These are phyloP conservation scores for Rhinoderma darwinii DNA, from an alignment of 2,113 vertebrate species.

Conservation along the genomic window DNA sequence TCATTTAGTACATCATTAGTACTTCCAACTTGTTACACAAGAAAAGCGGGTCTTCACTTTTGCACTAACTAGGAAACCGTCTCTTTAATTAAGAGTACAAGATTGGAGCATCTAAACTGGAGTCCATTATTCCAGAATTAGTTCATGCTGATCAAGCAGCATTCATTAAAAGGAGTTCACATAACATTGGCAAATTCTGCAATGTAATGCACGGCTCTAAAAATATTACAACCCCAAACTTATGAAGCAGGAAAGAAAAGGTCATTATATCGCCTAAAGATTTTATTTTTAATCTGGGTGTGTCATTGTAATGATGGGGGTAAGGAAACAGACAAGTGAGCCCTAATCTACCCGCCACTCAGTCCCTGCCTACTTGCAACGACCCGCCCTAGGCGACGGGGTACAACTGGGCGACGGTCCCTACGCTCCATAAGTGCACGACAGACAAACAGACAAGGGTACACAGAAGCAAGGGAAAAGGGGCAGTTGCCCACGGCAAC, in stretches of 20 bases:
- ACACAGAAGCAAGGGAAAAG: too few relatives aligned
- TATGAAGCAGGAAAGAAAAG: background rate
- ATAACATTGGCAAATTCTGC: slow-evolving; percentile 41
- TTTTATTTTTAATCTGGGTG: background rate
- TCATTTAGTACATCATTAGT: slow-evolving; percentile 50
- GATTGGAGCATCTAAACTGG: background rate
- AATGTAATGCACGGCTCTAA: background rate
- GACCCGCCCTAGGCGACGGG: too few relatives aligned
- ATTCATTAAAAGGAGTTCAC: slow-evolving; percentile 43
- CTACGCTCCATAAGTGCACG: too few relatives aligned
- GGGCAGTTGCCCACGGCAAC: too few relatives aligned
- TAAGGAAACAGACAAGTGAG: too few relatives aligned
- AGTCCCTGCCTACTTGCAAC: too few relatives aligned
- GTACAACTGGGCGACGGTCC: too few relatives aligned
- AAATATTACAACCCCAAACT: background rate
- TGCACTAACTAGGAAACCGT: slow-evolving; percentile 17
- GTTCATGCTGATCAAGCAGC: slow-evolving; percentile 47
- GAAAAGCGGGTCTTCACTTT: background rate
- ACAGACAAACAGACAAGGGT: too few relatives aligned
- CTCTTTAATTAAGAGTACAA: slow-evolving; percentile 38
- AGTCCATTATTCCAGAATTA: slow-evolving; percentile 52
- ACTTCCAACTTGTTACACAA: background rate
- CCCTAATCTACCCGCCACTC: too few relatives aligned
- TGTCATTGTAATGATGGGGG: background rate
- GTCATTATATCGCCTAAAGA: background rate